Conservation (phyloP, 1,140 invertebrate species). For the Helicoverpa armigera region DNA sequence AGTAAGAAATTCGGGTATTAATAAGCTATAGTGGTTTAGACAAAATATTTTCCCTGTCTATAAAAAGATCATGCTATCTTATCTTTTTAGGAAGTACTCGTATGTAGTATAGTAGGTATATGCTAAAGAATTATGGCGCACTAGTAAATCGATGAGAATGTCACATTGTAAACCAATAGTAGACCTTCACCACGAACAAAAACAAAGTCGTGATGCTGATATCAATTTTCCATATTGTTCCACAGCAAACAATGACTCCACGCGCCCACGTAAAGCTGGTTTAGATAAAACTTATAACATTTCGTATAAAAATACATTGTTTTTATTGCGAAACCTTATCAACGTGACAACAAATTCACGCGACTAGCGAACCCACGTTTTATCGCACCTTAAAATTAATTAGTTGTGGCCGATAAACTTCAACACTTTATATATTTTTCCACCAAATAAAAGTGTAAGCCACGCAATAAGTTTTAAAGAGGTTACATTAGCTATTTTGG, state of each 20-base stretch:
- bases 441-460: neutral
- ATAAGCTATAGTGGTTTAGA: neutral
- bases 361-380: constrained; percentile 1
- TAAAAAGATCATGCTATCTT: neutral
- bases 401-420: neutral
- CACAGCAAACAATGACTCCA: constrained; percentile 27
- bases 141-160: neutral
- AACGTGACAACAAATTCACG: neutral
- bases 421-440: neutral
- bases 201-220: constrained; percentile 4
- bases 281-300: constrained; percentile 18
- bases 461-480: neutral
- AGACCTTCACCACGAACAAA: neutral
- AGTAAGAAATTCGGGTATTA: constrained; percentile 13
- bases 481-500: neutral
- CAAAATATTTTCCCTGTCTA: neutral
- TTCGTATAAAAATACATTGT: constrained; percentile 21
- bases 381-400: neutral
- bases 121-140: neutral
- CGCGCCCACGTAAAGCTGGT: constrained; percentile 21
- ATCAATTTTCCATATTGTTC: constrained; percentile 34
- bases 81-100: neutral
- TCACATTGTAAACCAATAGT: constrained; percentile 20
- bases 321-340: constrained; percentile 11
- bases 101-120: neutral